phyloP scores from a whole-genome alignment of 2,888 invertebrate genomes.

The Crioceris asparagi region DNA sequence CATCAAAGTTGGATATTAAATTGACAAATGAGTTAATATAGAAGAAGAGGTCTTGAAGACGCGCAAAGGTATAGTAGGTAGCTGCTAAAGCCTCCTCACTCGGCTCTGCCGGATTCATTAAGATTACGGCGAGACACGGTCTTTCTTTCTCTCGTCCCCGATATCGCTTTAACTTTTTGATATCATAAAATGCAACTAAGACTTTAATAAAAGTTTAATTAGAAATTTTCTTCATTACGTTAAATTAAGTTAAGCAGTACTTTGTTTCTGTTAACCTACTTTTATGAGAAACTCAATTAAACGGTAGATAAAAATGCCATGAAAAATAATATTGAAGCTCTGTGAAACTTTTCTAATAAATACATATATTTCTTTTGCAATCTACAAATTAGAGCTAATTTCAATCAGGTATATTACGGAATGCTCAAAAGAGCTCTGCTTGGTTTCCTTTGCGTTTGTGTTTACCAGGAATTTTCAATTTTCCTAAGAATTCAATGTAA shows the following conservation, averaged over 20 bases:
- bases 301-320: slow-evolving; percentile 14
- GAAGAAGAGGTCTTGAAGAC: no score
- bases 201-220: slow-evolving; percentile 38
- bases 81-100: no score
- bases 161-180: slow-evolving; percentile 27
- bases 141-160: no score
- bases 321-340: slow-evolving; percentile 16
- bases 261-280: slow-evolving; percentile 22
- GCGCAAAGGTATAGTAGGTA: no score
- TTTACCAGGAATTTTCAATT: no score
- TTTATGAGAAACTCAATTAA: slow-evolving; percentile 17
- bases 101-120: slow-evolving; percentile 27
- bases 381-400: background rate
- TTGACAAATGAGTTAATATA: slow-evolving; percentile 30
- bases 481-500: no score
- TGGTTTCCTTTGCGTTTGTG: no score
- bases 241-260: slow-evolving; percentile 27
- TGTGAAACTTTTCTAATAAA: slow-evolving; percentile 11
- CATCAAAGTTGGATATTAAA: slow-evolving; percentile 22
- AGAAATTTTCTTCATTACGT: slow-evolving; percentile 33
- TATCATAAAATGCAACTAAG: slow-evolving; percentile 31
- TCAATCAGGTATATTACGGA: background rate
- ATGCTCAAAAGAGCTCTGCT: no score
- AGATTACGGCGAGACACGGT: slow-evolving; percentile 27
- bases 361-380: slow-evolving; percentile 5